A percentile compares a stretch with the other conserved stretches of the same genome.
Conservation (phyloP, 2,888 invertebrate genomes). For the Emmelina monodactyla region DNA sequence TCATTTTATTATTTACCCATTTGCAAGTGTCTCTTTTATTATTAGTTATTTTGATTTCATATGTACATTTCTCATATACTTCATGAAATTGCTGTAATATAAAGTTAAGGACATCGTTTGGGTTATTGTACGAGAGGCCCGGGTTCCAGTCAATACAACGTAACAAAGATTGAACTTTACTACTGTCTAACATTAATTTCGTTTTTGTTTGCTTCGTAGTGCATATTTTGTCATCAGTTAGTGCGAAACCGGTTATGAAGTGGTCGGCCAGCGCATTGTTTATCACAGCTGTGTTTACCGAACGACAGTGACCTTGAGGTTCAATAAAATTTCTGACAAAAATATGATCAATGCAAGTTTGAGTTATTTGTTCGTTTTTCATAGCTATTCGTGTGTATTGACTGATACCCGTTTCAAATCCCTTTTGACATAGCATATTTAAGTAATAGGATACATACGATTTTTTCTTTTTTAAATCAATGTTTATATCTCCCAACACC, state of each 20-base stretch:
- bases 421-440: conserved; percentile 3
- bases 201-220: too few species aligned
- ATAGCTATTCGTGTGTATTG: conserved; percentile 11
- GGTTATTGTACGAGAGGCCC: neutral
- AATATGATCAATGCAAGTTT: conserved; percentile 11
- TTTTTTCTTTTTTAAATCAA: conserved; percentile 3
- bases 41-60: too few species aligned
- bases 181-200: too few species aligned
- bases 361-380: conserved; percentile 5
- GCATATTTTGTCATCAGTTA: too few species aligned
- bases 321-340: too few species aligned
- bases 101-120: conserved; percentile 4
- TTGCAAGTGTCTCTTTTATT: too few species aligned
- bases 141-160: conserved; percentile 4
- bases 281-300: conserved; percentile 7
- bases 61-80: conserved; percentile 3
- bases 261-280: conserved; percentile 8
- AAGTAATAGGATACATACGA: neutral
- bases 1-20: conserved; percentile 2
- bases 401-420: conserved; percentile 6
- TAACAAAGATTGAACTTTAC: conserved; percentile 2
- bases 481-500: conserved; percentile 10
- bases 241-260: conserved; percentile 8
- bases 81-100: conserved; percentile 2
- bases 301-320: neutral